Conservation (phyloP, 2,797 vertebrate genomes). For the Gymnoscopelus braueri region DNA sequence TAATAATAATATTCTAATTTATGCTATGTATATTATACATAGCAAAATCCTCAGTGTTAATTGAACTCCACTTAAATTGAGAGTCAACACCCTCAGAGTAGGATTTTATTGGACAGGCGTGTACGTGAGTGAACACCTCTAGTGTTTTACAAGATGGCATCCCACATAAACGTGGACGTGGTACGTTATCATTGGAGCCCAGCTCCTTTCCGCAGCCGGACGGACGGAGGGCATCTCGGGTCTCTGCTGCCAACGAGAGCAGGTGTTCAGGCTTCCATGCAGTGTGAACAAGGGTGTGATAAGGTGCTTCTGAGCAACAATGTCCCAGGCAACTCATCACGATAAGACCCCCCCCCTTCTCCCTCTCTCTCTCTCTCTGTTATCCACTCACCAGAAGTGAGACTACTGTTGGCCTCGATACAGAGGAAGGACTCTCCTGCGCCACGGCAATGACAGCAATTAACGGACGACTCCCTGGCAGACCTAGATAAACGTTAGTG, state of each 20-base stretch:
- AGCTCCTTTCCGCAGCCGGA: constrained; percentile 1
- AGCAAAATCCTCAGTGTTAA: too few relatives aligned
- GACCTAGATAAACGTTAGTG: constrained; percentile 49
- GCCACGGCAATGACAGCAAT: constrained; percentile 45
- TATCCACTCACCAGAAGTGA: constrained; percentile 32
- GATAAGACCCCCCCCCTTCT: constrained; percentile 51
- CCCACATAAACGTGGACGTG: constrained; percentile 20
- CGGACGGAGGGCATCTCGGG: constrained; percentile 24
- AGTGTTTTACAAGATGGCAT: constrained; percentile 35
- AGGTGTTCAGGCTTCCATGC: constrained; percentile 24
- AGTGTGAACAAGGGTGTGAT: constrained; percentile 41
- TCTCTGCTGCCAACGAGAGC: constrained; percentile 32
- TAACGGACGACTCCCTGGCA: constrained; percentile 53
- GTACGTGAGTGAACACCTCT: neutral
- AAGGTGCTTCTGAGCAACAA: constrained; percentile 45
- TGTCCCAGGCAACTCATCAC: constrained; percentile 35
- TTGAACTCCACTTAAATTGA: too few relatives aligned
- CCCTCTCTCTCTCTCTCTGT: constrained; percentile 2
- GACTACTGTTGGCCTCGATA: constrained; percentile 21
- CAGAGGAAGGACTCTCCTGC: constrained; percentile 22
- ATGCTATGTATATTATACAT: too few relatives aligned
- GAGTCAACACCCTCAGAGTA: too few relatives aligned
- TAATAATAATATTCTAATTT: too few relatives aligned
- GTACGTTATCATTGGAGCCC: constrained; percentile 7
- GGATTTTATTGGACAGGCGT: too few relatives aligned